Conservation (phyloP, 2,797 vertebrate genomes). For the Macropodus opercularis region DNA sequence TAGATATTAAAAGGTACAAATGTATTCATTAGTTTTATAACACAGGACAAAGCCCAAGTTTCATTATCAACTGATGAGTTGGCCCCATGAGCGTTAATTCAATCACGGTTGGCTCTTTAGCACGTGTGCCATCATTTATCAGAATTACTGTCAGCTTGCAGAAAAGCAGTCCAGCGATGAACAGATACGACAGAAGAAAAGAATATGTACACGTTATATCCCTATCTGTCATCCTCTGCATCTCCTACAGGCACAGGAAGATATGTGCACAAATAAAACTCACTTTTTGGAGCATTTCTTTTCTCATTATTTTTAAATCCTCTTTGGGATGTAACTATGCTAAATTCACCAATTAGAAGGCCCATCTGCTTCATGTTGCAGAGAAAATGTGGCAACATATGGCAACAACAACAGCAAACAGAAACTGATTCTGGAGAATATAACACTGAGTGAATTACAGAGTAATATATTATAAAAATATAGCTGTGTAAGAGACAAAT, state of each 20-base stretch:
- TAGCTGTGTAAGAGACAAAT: slow-evolving; percentile 2
- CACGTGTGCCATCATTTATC: slow-evolving; percentile 35
- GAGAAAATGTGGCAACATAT: slow-evolving; percentile 49
- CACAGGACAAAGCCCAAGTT: background rate
- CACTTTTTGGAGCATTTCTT: slow-evolving; percentile 34
- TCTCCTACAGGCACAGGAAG: background rate
- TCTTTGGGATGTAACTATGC: slow-evolving; percentile 59
- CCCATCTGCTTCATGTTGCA: slow-evolving; percentile 68
- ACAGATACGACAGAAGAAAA: background rate
- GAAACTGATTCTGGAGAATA: slow-evolving; percentile 24
- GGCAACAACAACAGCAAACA: slow-evolving; percentile 32
- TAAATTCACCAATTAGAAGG: slow-evolving; percentile 63
- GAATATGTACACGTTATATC: slow-evolving; percentile 1
- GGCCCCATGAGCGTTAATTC: slow-evolving; percentile 21
- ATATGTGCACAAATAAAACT: background rate
- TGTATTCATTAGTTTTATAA: slow-evolving; percentile 6
- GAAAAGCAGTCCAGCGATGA: background rate
- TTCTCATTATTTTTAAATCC: slow-evolving; percentile 58
- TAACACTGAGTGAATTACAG: slow-evolving; percentile 4
- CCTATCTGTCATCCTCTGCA: background rate
- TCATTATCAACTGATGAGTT: slow-evolving; percentile 12
- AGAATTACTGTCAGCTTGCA: slow-evolving; percentile 44
- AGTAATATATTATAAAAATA: slow-evolving; percentile 18
- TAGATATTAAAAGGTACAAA: no score
- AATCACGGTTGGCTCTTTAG: slow-evolving; percentile 22